These are phyloP conservation scores for Tragelaphus eurycerus DNA, from an alignment of 2,797 vertebrate genomes.

Conservation along the genomic window DNA sequence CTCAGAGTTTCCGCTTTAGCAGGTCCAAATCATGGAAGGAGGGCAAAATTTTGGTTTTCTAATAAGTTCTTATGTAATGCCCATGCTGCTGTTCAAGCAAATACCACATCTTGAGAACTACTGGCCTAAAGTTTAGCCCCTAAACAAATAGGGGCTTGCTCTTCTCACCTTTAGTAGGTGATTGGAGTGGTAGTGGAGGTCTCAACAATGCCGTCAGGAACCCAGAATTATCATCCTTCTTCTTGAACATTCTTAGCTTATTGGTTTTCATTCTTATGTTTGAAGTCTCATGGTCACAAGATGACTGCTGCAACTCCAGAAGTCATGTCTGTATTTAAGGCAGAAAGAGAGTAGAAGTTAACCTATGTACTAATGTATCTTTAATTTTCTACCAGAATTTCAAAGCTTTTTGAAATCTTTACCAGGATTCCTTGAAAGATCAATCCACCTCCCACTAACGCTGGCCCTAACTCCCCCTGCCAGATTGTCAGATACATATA, in stretches of 20 bases:
- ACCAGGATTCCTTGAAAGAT: background rate
- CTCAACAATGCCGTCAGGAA: background rate
- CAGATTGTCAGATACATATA: background rate
- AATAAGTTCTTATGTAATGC: background rate
- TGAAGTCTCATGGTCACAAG: background rate
- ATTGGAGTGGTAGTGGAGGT: background rate
- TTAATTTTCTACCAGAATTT: background rate
- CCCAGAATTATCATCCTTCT: background rate
- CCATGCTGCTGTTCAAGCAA: background rate
- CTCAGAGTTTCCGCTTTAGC: background rate
- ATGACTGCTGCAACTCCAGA: background rate
- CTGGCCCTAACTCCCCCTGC: background rate
- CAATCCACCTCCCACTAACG: background rate
- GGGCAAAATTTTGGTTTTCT: background rate
- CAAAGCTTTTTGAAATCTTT: background rate
- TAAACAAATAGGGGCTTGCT: background rate
- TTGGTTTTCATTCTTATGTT: background rate
- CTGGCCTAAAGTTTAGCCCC: background rate
- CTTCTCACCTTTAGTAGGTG: background rate
- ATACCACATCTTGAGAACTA: background rate
- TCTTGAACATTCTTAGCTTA: background rate
- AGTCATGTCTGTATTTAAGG: background rate
- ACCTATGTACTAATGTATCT: no score
- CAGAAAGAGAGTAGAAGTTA: background rate
- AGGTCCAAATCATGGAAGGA: no score